Evolutionary conservation across 2,888 invertebrate genomes (phyloP).

Genomic region (Hypomecis atomaria): DNA sequence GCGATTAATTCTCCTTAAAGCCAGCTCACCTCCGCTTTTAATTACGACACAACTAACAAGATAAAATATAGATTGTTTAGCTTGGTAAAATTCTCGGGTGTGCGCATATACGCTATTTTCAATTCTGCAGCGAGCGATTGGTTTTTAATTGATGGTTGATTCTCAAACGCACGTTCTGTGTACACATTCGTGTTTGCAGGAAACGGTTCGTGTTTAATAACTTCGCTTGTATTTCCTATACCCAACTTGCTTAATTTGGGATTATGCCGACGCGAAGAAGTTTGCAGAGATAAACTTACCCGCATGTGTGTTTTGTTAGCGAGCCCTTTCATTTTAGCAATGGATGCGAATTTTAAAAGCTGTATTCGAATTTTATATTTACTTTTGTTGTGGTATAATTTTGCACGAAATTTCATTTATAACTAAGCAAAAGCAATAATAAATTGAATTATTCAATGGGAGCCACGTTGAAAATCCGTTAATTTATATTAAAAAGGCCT

Average conservation of each 20-base stretch:
- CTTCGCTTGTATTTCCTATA: conserved; percentile 47
- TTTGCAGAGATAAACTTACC: conserved; percentile 49
- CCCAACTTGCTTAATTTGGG: conserved; percentile 54
- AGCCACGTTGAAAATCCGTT: conserved; percentile 16
- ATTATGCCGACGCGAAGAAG: conserved; percentile 52
- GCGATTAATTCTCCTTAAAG: conserved; percentile 55
- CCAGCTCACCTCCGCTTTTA: conserved; percentile 43
- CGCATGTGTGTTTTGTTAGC: conserved; percentile 25
- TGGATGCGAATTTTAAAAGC: conserved; percentile 22
- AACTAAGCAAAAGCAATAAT: conserved; percentile 7
- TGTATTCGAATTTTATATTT: conserved; percentile 2
- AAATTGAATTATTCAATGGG: conserved; percentile 14
- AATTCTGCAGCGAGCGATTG: conserved; percentile 11
- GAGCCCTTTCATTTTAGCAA: conserved; percentile 17
- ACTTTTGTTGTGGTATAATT: conserved; percentile 4
- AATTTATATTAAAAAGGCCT: conserved; percentile 8
- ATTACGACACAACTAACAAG: conserved; percentile 39
- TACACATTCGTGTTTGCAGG: conserved; percentile 46
- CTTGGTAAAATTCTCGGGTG: conserved; percentile 1
- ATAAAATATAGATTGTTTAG: conserved; percentile 28
- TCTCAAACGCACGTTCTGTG: conserved; percentile 27
- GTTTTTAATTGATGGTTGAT: conserved; percentile 29
- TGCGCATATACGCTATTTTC: background rate
- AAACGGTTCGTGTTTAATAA: conserved; percentile 58
- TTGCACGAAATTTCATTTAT: conserved; percentile 8